Conservation (phyloP, 2,113 vertebrate species). For the Hyla sarda region DNA sequence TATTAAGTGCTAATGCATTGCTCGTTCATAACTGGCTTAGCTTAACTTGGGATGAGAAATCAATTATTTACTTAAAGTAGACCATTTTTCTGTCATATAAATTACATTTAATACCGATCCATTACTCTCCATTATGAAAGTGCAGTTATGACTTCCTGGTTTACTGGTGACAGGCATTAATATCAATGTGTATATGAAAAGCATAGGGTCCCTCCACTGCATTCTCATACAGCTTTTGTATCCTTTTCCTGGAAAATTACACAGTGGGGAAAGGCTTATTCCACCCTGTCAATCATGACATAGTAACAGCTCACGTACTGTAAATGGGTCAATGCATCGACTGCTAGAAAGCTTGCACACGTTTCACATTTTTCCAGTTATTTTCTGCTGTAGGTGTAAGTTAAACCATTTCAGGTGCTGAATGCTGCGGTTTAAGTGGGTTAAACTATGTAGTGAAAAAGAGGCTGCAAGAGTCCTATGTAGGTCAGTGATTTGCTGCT, state of each 20-base stretch:
- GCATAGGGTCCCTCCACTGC: background rate
- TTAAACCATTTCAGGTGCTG: background rate
- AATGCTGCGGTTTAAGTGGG: background rate
- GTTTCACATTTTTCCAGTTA: background rate
- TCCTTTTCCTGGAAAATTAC: conserved; percentile 24
- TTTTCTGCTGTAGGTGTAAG: background rate
- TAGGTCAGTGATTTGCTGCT: conserved; percentile 31
- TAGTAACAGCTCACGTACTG: background rate
- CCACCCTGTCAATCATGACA: conserved; percentile 14
- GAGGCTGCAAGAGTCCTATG: background rate
- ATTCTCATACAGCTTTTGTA: conserved; percentile 17
- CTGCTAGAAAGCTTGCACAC: background rate
- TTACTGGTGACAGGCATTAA: conserved; percentile 38
- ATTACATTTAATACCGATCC: conserved; percentile 68
- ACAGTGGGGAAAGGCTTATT: background rate
- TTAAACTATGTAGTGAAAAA: background rate
- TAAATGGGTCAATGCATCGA: background rate
- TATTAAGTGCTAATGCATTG: conserved; percentile 49
- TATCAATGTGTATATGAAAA: conserved; percentile 39
- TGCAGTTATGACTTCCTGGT: conserved; percentile 53
- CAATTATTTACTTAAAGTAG: conserved; percentile 68
- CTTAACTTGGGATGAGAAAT: conserved; percentile 65
- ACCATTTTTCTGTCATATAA: conserved; percentile 64
- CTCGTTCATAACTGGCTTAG: conserved; percentile 60
- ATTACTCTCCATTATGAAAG: conserved; percentile 64